These are phyloP conservation scores for Clepsis dumicolana DNA, from an alignment of 2,888 invertebrate species.

Conservation along the genomic window DNA sequence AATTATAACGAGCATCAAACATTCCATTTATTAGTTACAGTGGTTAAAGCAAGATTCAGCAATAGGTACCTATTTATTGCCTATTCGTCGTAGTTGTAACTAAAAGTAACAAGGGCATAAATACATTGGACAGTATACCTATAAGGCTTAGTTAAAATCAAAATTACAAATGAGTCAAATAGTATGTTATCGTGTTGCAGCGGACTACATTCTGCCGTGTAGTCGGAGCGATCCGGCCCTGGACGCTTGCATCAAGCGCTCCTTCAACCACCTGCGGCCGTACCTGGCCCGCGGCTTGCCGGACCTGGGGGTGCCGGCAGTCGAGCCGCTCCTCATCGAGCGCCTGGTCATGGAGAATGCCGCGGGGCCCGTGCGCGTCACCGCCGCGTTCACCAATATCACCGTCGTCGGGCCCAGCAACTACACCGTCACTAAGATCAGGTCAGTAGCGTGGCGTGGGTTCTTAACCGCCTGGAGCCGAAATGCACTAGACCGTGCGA, in stretches of 20 bases:
- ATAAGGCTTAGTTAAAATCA: too few species aligned
- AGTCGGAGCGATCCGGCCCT: constrained; percentile 88
- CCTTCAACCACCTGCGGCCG: constrained; percentile 91
- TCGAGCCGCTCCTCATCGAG: constrained; percentile 90
- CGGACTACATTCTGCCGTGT: constrained; percentile 91
- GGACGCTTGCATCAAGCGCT: constrained; percentile 88
- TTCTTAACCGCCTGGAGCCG: too few species aligned
- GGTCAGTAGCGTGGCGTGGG: constrained; percentile 67
- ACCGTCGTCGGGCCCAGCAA: constrained; percentile 92
- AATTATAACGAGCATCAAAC: too few species aligned
- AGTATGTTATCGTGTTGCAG: constrained; percentile 74
- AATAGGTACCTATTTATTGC: too few species aligned
- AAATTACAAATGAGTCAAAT: background rate
- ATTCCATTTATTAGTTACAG: too few species aligned
- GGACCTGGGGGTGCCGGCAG: constrained; percentile 90
- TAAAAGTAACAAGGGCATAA: too few species aligned
- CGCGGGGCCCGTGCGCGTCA: constrained; percentile 90
- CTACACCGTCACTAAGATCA: constrained; percentile 89
- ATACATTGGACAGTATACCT: too few species aligned
- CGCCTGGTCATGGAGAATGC: constrained; percentile 92
- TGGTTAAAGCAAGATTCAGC: too few species aligned
- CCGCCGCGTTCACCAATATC: constrained; percentile 91
- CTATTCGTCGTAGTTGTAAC: too few species aligned
- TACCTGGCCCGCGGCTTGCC: constrained; percentile 89
- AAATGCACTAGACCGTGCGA: too few species aligned